A percentile compares a stretch with the other conserved stretches of the same genome.
Evolutionary conservation across 2,888 invertebrate species (phyloP).

Genomic region (Pseudococcus viburni): DNA sequence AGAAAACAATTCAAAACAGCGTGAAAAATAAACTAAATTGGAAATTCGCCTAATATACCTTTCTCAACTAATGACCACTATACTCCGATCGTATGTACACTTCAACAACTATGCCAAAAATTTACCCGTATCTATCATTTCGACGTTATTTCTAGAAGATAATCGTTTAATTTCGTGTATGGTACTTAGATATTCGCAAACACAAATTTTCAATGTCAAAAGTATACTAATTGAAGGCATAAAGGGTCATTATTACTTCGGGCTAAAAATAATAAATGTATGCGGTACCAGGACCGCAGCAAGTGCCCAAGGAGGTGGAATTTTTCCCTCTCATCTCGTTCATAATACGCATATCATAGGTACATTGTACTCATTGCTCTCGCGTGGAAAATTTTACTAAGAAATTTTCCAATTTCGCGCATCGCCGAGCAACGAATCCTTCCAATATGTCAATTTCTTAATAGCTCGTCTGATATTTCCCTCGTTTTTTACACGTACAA

Average conservation of each 20-base stretch:
- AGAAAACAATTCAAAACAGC: background rate
- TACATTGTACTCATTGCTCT: background rate
- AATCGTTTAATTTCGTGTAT: conserved; percentile 40
- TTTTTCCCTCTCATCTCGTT: background rate
- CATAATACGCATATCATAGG: background rate
- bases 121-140: conserved; percentile 42
- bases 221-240: conserved; percentile 51
- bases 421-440: background rate
- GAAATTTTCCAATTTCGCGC: conserved; percentile 28
- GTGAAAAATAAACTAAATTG: conserved; percentile 39
- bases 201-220: conserved; percentile 54
- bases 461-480: conserved; percentile 16
- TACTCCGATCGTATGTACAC: background rate
- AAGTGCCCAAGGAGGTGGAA: background rate
- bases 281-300: background rate
- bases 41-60: conserved; percentile 52
- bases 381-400: background rate
- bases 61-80: conserved; percentile 15
- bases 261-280: conserved; percentile 48
- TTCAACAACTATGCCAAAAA: conserved; percentile 50
- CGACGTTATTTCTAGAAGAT: conserved; percentile 54
- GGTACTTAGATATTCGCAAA: background rate
- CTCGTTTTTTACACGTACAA: background rate
- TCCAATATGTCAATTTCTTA: conserved; percentile 22
- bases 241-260: conserved; percentile 51